Base-by-base conservation (phyloP, 2,888 invertebrate genomes). In the Celastrina argiolus region DNA sequence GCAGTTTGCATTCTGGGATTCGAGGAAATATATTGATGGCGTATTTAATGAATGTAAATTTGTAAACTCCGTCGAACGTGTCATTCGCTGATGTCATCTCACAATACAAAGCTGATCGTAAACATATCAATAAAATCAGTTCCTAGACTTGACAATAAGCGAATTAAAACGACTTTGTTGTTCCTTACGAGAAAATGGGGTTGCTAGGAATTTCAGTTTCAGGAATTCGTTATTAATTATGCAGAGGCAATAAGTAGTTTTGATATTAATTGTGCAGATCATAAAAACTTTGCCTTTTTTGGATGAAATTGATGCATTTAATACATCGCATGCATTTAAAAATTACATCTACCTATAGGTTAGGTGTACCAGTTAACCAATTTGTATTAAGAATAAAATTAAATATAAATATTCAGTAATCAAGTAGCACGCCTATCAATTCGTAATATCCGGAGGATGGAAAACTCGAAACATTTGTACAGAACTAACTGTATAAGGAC, bases 381-480 rank as follows among this genome's bases (percentile, higher is more conserved):
- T 51, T 51, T 12, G 18, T 22, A 12, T 12, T 51, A 22, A 14
- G 51, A 51, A 22, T 51, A 51, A 36, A 22, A 1, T 51, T 22
- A 12, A n/a, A n/a, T 22, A 22, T 51, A 10, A 22, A 51, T 51
- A 51, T 26, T 51, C 26, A 51, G 22, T 5, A 51, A 51, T 51
- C 22, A 51, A 51, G 51, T 51, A 51, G 12, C 4, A 51, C 51
- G 12, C 51, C 36, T 36, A 14, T 12, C 36, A 61, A 61, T 22
- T 61, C 61, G 61, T 61, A 36, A 61, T 12, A 39, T 61, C 61
- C 61, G 61, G 39, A 61, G 61, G 61, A 61, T 34, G 12, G 39
- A 34, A 61, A 61, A 61, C 61, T 61, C 12, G 61, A 34, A 39
- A 4, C 34, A 14, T 51, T 51, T 51, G 51, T 51, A 22, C 51